Conservation (phyloP, 1,140 invertebrate species). For the Brachionus angularis region DNA sequence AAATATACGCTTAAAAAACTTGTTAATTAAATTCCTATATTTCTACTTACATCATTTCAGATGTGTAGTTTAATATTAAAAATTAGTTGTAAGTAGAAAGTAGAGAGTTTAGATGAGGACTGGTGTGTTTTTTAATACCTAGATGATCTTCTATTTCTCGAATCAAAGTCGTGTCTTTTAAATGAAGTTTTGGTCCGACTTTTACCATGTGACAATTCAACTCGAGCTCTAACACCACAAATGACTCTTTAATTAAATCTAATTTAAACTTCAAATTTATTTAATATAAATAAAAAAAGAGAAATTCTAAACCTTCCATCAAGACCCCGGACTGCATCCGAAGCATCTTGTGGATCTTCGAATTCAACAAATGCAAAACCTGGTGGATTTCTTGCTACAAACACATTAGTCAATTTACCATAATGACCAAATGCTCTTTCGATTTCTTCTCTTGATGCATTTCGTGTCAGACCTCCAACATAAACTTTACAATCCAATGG, state of each 20-base stretch:
- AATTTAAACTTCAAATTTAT: no score
- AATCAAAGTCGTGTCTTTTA: not conserved
- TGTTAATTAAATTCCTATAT: no score
- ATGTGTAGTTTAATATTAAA: no score
- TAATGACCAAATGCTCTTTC: slow-evolving; percentile 85
- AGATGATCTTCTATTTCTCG: slow-evolving; percentile 26
- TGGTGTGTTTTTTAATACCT: no score
- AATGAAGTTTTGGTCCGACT: not conserved
- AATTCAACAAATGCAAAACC: slow-evolving; percentile 93
- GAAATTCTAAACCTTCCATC: slow-evolving; percentile 84
- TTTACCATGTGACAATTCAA: slow-evolving; percentile 79
- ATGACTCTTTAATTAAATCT: slow-evolving; percentile 65
- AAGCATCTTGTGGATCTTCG: slow-evolving; percentile 86
- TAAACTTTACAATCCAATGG: slow-evolving; percentile 82
- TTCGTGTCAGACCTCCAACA: slow-evolving; percentile 75
- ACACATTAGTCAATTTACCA: slow-evolving; percentile 84
- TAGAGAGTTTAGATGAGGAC: no score
- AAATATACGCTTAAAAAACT: no score
- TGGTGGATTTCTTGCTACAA: slow-evolving; percentile 77
- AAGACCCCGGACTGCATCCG: slow-evolving; percentile 81
- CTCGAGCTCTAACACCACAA: slow-evolving; percentile 80
- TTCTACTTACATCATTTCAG: no score
- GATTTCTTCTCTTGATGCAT: slow-evolving; percentile 57
- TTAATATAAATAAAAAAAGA: no score
- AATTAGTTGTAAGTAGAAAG: no score